These are phyloP conservation scores for Drosophila bipectinata DNA, from an alignment of 1,140 invertebrate species.

Conservation along the genomic window DNA sequence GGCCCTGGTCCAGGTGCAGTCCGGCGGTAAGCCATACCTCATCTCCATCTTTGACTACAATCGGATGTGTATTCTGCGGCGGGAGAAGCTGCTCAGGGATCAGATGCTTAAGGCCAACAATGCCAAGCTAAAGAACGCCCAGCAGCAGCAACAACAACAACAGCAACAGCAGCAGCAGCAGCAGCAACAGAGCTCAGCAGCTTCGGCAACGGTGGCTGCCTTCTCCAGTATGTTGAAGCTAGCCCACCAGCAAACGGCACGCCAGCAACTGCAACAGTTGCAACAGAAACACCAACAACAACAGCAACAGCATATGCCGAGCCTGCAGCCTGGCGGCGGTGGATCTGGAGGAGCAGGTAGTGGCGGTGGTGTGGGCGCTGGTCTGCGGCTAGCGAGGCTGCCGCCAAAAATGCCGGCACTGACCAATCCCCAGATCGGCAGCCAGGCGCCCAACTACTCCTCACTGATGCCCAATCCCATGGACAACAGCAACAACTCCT, in stretches of 20 bases:
- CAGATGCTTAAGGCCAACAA: constrained; percentile 84
- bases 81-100: constrained; percentile 86
- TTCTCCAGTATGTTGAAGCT: constrained; percentile 43
- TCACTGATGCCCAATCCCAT: constrained; percentile 20
- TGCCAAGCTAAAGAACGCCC: constrained; percentile 58
- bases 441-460: constrained; percentile 20
- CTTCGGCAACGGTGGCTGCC: constrained; percentile 10
- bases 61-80: constrained; percentile 88
- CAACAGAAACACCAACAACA: constrained; percentile 44
- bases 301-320: constrained; percentile 50
- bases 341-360: not conserved
- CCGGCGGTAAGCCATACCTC: constrained; percentile 87
- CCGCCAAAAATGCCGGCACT: constrained; percentile 60
- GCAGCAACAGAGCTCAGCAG: constrained; percentile 8
- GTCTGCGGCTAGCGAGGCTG: constrained; percentile 48
- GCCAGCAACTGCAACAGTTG: constrained; percentile 44
- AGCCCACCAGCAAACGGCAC: constrained; percentile 41
- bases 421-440: constrained; percentile 47
- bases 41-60: constrained; percentile 89
- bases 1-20: constrained; percentile 87
- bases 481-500: constrained; percentile 65
- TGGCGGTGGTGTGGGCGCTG: not conserved
- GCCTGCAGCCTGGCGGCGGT: constrained; percentile 40
- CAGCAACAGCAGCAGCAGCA: constrained; percentile 27
- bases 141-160: constrained; percentile 37